These are phyloP conservation scores for Thera britannica DNA, from an alignment of 2,888 invertebrate genomes.

Conservation along the genomic window DNA sequence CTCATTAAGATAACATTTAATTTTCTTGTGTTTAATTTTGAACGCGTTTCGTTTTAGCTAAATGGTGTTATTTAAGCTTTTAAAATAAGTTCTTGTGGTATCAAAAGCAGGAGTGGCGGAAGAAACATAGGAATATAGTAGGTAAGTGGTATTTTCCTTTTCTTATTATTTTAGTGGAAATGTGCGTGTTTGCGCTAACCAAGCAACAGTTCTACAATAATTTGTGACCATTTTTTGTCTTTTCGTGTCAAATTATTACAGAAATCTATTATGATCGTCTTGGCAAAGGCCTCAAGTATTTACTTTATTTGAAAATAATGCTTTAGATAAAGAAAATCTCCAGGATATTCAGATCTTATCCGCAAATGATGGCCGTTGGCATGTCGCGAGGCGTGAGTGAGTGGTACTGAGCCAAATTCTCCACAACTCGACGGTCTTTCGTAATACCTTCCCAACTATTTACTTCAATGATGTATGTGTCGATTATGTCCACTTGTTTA, in stretches of 20 bases:
- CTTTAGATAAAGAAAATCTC: conserved; percentile 4
- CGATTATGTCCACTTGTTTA: conserved; percentile 7
- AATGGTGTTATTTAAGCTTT: conserved; percentile 35
- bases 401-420: conserved; percentile 30
- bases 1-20: conserved; percentile 70
- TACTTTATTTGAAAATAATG: conserved; percentile 3
- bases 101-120: too few relatives aligned
- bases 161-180: too few relatives aligned
- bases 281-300: too few relatives aligned
- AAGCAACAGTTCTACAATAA: too few relatives aligned
- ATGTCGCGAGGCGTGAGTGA: conserved; percentile 15
- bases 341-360: conserved; percentile 11
- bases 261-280: too few relatives aligned
- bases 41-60: conserved; percentile 48
- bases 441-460: conserved; percentile 15
- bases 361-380: conserved; percentile 25
- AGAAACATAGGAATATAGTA: too few relatives aligned
- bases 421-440: conserved; percentile 23
- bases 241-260: too few relatives aligned
- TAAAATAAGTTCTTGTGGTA: background rate
- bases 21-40: conserved; percentile 57
- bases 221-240: too few relatives aligned
- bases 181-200: too few relatives aligned
- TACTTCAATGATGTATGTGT: background rate
- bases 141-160: too few relatives aligned